Conservation (phyloP, 1,140 invertebrate genomes). For the Penaeus japonicus region DNA sequence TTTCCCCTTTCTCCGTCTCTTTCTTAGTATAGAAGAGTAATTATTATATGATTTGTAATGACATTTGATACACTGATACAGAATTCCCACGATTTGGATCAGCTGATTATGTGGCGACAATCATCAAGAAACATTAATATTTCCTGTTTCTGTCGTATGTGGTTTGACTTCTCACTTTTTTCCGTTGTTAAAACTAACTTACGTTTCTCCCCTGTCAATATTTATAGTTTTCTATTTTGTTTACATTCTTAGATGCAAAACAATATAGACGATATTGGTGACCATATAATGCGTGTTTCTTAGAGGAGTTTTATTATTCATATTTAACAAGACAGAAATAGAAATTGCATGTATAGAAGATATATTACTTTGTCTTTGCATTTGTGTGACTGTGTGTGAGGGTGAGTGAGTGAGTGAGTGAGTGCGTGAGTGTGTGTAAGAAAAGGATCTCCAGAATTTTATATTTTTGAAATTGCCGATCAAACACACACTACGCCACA, state of each 20-base stretch:
- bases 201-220: background rate
- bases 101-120: too few relatives aligned
- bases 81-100: too few relatives aligned
- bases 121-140: too few relatives aligned
- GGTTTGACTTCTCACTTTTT: too few relatives aligned
- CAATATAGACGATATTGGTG: background rate
- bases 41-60: background rate
- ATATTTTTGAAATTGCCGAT: background rate
- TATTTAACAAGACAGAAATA: conserved; percentile 18
- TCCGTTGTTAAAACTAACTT: too few relatives aligned
- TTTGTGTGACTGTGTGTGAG: background rate
- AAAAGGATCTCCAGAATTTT: background rate
- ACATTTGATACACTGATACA: background rate
- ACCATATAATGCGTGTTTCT: background rate
- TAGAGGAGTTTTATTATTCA: background rate
- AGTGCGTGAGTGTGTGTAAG: background rate
- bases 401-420: background rate
- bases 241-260: conserved; percentile 1
- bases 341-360: background rate
- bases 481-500: too few relatives aligned
- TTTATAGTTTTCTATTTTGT: background rate
- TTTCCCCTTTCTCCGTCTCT: background rate
- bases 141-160: too few relatives aligned
- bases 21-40: too few relatives aligned
- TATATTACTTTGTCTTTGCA: background rate